Evolutionary conservation across 2,113 vertebrate species (phyloP).

Genomic region (Phycodurus eques): DNA sequence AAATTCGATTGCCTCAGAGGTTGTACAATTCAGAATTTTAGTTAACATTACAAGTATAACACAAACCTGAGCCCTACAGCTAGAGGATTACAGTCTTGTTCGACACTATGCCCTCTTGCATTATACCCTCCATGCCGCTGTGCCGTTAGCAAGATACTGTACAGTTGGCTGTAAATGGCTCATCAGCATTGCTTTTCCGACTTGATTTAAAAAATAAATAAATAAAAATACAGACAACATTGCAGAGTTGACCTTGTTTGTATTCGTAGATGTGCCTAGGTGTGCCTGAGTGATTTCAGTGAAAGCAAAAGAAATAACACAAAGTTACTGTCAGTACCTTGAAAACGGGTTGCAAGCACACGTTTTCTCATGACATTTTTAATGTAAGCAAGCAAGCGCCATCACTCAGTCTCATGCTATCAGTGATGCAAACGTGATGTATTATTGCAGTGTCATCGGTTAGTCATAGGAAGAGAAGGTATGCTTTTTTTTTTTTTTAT

Average conservation of each 20-base stretch:
- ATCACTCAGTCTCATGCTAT: slow-evolving; percentile 1
- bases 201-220: neutral
- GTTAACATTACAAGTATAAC: slow-evolving; percentile 15
- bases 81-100: slow-evolving; percentile 20
- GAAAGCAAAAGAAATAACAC: slow-evolving; percentile 14
- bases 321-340: neutral
- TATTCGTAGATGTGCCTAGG: neutral
- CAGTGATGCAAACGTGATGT: slow-evolving; percentile 1
- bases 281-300: neutral
- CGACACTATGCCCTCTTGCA: slow-evolving; percentile 11
- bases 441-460: neutral
- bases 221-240: neutral
- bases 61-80: neutral
- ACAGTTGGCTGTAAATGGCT: slow-evolving; percentile 20
- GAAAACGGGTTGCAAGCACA: neutral
- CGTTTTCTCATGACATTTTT: neutral
- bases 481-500: neutral
- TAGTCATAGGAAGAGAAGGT: neutral
- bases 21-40: neutral
- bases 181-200: slow-evolving; percentile 5
- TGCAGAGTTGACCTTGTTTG: slow-evolving; percentile 4
- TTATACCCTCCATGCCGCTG: slow-evolving; percentile 11
- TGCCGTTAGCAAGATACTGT: slow-evolving; percentile 10
- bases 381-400: neutral
- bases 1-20: neutral